Conservation (phyloP, 2,888 invertebrate species). For the Muschampia plurimacula region DNA sequence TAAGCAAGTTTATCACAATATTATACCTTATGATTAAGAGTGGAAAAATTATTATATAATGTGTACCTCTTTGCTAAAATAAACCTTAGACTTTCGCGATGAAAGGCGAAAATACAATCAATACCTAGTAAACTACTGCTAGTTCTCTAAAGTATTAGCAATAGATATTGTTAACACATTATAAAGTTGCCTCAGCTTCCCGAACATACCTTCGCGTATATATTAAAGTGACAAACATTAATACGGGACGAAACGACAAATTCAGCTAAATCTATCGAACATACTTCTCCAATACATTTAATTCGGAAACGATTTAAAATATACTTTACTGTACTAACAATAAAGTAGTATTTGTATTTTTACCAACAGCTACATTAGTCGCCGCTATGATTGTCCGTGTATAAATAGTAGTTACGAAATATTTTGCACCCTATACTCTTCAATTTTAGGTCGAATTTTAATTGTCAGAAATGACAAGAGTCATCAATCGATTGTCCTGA, state of each 20-base stretch:
- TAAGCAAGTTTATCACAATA: too few relatives aligned
- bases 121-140: background rate
- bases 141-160: background rate
- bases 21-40: too few relatives aligned
- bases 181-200: background rate
- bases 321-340: background rate
- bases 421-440: conserved; percentile 22
- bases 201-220: background rate
- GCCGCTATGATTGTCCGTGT: conserved; percentile 3
- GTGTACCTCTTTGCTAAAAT: too few relatives aligned
- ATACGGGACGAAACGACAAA: conserved; percentile 13
- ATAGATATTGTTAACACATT: conserved; percentile 1
- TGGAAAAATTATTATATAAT: too few relatives aligned
- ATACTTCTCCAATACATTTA: background rate
- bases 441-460: conserved; percentile 42
- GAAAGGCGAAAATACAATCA: background rate
- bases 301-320: background rate
- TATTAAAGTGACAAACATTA: conserved; percentile 6
- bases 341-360: conserved; percentile 10
- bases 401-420: background rate
- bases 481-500: conserved; percentile 64
- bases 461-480: conserved; percentile 30
- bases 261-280: conserved; percentile 16
- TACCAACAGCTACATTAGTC: conserved; percentile 4
- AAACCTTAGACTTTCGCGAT: background rate